Conservation (phyloP, 2,797 vertebrate genomes). For the Danionella dracula region DNA sequence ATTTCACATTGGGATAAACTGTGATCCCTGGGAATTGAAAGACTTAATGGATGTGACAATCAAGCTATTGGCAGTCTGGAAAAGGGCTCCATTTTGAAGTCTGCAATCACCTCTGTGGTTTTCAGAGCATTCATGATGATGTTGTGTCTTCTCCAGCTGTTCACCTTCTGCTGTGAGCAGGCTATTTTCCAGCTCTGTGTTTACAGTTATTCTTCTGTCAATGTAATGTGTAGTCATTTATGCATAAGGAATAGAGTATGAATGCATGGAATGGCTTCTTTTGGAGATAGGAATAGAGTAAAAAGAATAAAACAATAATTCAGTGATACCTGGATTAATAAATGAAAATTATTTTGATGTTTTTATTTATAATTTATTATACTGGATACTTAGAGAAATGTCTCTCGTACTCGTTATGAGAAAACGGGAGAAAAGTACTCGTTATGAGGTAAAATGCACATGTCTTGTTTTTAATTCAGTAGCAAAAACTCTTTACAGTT, state of each 20-base stretch:
- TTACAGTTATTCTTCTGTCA: neutral
- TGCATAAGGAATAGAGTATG: neutral
- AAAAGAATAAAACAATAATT: too few species aligned
- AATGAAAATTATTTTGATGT: too few species aligned
- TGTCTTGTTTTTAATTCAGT: too few species aligned
- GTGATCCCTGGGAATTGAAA: neutral
- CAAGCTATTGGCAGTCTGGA: neutral
- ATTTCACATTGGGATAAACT: neutral
- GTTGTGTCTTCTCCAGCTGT: neutral
- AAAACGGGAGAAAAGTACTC: too few species aligned
- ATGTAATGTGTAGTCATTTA: neutral
- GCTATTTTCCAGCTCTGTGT: neutral
- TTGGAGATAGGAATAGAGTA: too few species aligned
- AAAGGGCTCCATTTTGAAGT: neutral
- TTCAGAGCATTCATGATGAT: neutral
- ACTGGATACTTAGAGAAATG: too few species aligned
- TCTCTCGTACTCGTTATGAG: too few species aligned
- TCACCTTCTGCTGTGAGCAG: neutral
- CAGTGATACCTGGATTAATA: too few species aligned
- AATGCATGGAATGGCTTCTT: too few species aligned
- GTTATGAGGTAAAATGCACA: too few species aligned
- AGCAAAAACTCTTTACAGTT: too few species aligned
- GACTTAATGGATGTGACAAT: slow-evolving; percentile 5
- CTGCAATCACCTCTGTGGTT: neutral
- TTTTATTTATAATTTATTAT: too few species aligned